These are phyloP conservation scores for crab-eating macaque (Macaca fascicularis) DNA, from an alignment of 2,113 vertebrate species.

Conservation along the genomic window DNA sequence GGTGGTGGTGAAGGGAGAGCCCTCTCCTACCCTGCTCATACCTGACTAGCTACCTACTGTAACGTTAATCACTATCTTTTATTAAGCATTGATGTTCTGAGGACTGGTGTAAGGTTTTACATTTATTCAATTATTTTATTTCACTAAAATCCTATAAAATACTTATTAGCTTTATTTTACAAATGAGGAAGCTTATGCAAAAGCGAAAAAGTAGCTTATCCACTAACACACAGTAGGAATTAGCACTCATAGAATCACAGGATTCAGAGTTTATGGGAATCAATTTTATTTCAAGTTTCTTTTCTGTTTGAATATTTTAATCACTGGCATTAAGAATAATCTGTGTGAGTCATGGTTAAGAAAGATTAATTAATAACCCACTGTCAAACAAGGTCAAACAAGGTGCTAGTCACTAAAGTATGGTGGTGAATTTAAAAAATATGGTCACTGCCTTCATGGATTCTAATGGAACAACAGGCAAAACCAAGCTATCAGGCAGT, in stretches of 20 bases:
- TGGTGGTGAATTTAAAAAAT: not conserved
- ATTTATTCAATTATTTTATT: not conserved
- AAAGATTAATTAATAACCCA: not conserved
- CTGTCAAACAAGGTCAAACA: not conserved
- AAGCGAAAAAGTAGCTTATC: not conserved
- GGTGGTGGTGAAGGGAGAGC: no score
- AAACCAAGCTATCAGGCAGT: not conserved
- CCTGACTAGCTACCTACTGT: no score
- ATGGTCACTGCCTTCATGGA: not conserved
- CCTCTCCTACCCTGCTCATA: no score
- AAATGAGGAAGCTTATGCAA: not conserved
- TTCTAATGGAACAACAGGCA: no score
- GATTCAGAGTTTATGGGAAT: not conserved
- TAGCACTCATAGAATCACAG: not conserved
- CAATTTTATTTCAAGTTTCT: not conserved
- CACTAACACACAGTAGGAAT: not conserved
- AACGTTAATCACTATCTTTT: not conserved
- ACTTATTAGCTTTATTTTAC: not conserved
- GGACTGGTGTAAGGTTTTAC: not conserved
- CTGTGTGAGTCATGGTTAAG: not conserved
- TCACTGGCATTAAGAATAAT: not conserved
- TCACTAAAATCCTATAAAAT: not conserved
- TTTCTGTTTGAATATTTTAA: not conserved
- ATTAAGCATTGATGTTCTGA: not conserved
- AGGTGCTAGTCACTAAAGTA: not conserved